A percentile compares a stretch with the other conserved stretches of the same genome.
Evolutionary conservation across 2,888 invertebrate species (phyloP).

Genomic region (Macrophya annulata): DNA sequence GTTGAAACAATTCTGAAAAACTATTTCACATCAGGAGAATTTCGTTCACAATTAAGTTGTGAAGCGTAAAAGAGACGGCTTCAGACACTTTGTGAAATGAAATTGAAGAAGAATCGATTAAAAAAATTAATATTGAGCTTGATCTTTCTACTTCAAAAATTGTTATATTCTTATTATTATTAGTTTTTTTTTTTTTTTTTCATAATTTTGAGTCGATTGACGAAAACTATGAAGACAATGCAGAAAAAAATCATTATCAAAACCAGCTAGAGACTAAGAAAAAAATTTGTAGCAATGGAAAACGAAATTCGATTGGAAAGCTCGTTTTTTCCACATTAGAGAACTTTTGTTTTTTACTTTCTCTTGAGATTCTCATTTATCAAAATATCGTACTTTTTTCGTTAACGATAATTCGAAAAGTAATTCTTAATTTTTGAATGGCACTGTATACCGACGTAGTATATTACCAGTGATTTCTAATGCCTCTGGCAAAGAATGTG

Average conservation of each 20-base stretch:
- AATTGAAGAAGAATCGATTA: too few species aligned
- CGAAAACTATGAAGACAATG: not conserved
- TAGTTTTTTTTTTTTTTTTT: not conserved
- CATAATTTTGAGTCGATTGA: not conserved
- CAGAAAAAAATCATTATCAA: too few species aligned
- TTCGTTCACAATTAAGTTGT: not conserved
- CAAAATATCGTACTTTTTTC: not conserved
- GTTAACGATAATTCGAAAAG: not conserved
- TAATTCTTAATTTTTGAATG: slow-evolving; percentile 2
- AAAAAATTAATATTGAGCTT: not conserved
- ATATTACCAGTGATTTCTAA: not conserved
- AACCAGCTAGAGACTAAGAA: not conserved
- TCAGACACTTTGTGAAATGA: not conserved
- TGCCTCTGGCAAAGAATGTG: slow-evolving; percentile 26
- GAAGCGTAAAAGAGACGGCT: not conserved
- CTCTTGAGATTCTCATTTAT: not conserved
- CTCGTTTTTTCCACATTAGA: not conserved
- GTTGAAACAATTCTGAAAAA: not conserved
- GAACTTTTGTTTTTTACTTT: not conserved
- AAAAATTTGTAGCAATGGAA: not conserved
- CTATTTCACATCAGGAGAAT: not conserved
- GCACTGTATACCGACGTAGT: not conserved
- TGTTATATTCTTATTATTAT: not conserved
- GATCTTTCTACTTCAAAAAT: not conserved
- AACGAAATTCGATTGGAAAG: not conserved